Base-by-base conservation (phyloP, 2,888 invertebrate species). In the Plemyria rubiginata region DNA sequence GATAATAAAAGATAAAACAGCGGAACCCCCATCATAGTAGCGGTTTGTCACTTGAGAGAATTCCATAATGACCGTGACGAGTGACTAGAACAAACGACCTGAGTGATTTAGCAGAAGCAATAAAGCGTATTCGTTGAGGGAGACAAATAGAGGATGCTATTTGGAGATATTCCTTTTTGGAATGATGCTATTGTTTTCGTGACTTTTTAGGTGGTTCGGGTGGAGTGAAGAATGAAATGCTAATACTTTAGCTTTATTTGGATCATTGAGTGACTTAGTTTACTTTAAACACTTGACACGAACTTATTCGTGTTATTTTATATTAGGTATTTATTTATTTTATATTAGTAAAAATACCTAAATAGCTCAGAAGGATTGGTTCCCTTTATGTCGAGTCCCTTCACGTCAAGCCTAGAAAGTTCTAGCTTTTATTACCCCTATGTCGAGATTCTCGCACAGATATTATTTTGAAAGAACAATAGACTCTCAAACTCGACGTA, bases 11-110 rank as follows among this genome's bases (percentile, higher is more conserved):
- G 7, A 48, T 29, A 12, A 40, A 12, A 13, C 13, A 40, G 54
- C 62, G 56, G 66, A 66, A 66, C 60, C 66, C 62, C 50, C 41
- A 52, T 49, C 38, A 15, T 11, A 28, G 16, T 11, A 29, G 13
- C 40, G 16, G 41, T 62, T 50, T 38, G 50, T 41, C 16, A 53
- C 49, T 40, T 32, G 68, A 72, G 12, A 54, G 45, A 68, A 69
- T 66, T 66, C 63, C 50, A 70, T 76, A 78, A 81, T 76, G 71
- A 71, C 68, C 72, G 73, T 74, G 80, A 73, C 76, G 80, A 81
- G 55, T 70, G 75, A 65, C 51, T 59, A 48, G 53, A 64, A 32
- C 67, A 60, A 65, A 63, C 60, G 60, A 62, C 61, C 65, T 70
- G 68, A 80, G 68, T 73, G 73, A 74, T 76, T 70, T 70, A 77